Evolutionary conservation across 1,140 invertebrate genomes (phyloP).

Genomic region (Gerris buenoi): DNA sequence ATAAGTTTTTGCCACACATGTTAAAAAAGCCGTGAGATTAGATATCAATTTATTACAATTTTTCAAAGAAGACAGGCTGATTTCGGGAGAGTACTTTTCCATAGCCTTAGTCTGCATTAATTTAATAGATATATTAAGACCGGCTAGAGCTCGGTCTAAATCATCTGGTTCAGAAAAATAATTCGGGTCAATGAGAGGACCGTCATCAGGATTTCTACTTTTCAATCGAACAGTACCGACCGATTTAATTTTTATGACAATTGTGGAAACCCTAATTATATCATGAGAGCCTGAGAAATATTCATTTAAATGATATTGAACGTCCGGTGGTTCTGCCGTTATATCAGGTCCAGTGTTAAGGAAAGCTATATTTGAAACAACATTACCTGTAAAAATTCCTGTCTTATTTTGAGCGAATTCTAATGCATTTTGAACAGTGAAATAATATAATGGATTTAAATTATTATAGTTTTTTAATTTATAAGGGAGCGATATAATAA

Average conservation of each 20-base stretch:
- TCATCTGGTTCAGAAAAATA: conserved; percentile 39
- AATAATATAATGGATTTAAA: conserved; percentile 26
- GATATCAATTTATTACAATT: neutral
- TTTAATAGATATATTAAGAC: conserved; percentile 10
- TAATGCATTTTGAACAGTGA: conserved; percentile 35
- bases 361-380: conserved; percentile 12
- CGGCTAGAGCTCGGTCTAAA: conserved; percentile 29
- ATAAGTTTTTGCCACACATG: neutral
- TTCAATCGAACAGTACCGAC: conserved; percentile 42
- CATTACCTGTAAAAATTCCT: conserved; percentile 25
- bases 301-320: conserved; percentile 26
- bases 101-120: conserved; percentile 22
- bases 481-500: conserved; percentile 46
- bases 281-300: no score
- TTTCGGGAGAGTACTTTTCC: conserved; percentile 33
- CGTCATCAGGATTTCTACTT: conserved; percentile 37
- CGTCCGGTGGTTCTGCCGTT: conserved; percentile 38
- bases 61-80: neutral
- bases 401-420: conserved; percentile 39
- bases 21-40: neutral
- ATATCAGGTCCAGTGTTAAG: no score
- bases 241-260: conserved; percentile 55
- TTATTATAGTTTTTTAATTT: conserved; percentile 35
- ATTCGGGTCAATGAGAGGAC: conserved; percentile 51
- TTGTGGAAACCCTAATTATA: no score